These are phyloP conservation scores for Hydrochoerus hydrochaeris DNA, from an alignment of 2,113 vertebrate genomes.

Conservation along the genomic window DNA sequence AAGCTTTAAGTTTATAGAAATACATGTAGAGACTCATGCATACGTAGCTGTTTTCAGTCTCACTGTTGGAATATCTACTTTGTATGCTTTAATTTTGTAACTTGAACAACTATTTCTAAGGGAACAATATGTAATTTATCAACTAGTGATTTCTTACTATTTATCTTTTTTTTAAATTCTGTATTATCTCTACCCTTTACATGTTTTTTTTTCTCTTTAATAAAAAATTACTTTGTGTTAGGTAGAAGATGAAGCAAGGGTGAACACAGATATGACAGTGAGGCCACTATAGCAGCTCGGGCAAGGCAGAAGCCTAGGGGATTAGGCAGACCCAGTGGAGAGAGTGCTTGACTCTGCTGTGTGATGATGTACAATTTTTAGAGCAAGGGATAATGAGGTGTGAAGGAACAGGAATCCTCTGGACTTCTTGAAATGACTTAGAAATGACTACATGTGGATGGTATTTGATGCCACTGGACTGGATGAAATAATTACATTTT, in stretches of 20 bases:
- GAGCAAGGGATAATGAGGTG: neutral
- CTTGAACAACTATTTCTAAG: no score
- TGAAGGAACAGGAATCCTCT: neutral
- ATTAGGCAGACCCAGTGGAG: neutral
- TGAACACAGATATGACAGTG: neutral
- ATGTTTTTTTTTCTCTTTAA: no score
- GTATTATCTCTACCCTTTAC: no score
- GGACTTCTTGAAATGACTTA: neutral
- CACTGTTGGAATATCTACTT: no score
- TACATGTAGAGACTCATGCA: no score
- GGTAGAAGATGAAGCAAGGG: neutral
- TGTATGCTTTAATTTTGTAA: no score
- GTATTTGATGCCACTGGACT: neutral
- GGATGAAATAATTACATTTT: neutral
- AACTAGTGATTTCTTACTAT: no score
- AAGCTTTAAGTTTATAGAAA: no score
- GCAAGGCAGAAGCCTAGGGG: neutral
- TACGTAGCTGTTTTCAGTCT: no score
- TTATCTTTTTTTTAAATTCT: no score
- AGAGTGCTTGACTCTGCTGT: neutral
- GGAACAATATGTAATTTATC: no score
- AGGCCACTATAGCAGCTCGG: neutral
- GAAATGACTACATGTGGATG: neutral
- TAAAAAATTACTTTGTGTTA: no score
- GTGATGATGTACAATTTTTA: neutral